phyloP scores from a whole-genome alignment of 2,113 vertebrate genomes.

The Cyprinodon brontotheroides region DNA sequence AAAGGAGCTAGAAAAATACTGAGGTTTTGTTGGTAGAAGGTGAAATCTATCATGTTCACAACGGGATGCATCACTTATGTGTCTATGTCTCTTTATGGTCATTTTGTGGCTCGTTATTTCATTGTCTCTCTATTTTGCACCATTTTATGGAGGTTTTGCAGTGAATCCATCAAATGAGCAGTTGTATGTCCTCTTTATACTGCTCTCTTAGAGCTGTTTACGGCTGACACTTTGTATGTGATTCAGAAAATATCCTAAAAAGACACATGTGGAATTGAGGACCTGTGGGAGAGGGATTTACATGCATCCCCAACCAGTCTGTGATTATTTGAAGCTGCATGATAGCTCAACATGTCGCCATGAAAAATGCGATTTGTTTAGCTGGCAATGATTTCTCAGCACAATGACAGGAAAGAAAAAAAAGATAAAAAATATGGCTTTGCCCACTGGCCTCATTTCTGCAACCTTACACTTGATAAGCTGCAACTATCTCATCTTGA shows the following conservation, averaged over 20 bases:
- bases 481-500: constrained; percentile 56
- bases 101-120: not conserved
- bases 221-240: constrained; percentile 18
- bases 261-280: constrained; percentile 42
- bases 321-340: constrained; percentile 62
- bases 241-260: constrained; percentile 41
- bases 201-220: constrained; percentile 19
- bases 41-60: not conserved
- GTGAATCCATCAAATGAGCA: not conserved
- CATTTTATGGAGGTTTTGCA: constrained; percentile 1
- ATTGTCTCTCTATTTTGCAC: not conserved
- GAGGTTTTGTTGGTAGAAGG: not conserved
- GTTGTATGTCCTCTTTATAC: constrained; percentile 5
- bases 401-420: constrained; percentile 5
- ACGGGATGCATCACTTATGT: not conserved
- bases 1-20: not conserved
- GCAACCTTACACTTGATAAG: constrained; percentile 61
- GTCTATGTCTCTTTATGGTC: not conserved
- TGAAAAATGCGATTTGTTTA: constrained; percentile 70
- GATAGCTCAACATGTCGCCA: constrained; percentile 58
- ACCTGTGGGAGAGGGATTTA: constrained; percentile 63
- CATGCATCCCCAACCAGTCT: constrained; percentile 49
- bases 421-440: constrained; percentile 27
- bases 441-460: constrained; percentile 49
- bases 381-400: constrained; percentile 42